phyloP scores from a whole-genome alignment of 2,888 invertebrate species.

The Crioceris asparagi region DNA sequence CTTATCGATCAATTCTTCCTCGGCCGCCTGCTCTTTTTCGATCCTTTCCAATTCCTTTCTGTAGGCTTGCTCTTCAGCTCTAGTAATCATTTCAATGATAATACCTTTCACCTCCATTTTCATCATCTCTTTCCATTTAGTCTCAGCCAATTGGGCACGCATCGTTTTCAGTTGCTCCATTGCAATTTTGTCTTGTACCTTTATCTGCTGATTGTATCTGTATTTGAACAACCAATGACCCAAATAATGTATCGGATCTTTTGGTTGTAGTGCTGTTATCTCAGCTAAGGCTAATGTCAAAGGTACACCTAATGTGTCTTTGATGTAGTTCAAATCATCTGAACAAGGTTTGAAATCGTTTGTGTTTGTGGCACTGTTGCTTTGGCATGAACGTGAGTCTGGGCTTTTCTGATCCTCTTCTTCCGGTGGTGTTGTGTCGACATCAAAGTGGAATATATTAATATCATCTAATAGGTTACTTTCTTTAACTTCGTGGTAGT shows the following conservation, averaged over 20 bases:
- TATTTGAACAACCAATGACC: conserved; percentile 42
- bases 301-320: conserved; percentile 33
- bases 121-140: conserved; percentile 27
- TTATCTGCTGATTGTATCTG: conserved; percentile 37
- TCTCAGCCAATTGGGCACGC: too few relatives aligned
- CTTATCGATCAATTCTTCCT: conserved; percentile 24
- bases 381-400: too few relatives aligned
- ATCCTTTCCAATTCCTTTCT: conserved; percentile 28
- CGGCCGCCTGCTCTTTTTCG: conserved; percentile 22
- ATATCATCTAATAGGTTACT: too few relatives aligned
- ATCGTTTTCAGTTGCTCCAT: too few relatives aligned
- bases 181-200: too few relatives aligned
- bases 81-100: conserved; percentile 31
- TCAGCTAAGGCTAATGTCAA: conserved; percentile 38
- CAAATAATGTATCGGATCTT: conserved; percentile 40
- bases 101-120: conserved; percentile 33
- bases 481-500: too few relatives aligned
- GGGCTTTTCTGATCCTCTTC: too few relatives aligned
- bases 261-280: conserved; percentile 37
- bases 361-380: too few relatives aligned
- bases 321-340: conserved; percentile 34
- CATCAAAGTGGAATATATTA: too few relatives aligned
- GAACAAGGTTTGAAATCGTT: too few relatives aligned
- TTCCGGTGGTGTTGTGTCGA: too few relatives aligned
- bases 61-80: conserved; percentile 31